phyloP scores from a whole-genome alignment of 1,140 invertebrate species.

The Drosophila lacertosa region DNA sequence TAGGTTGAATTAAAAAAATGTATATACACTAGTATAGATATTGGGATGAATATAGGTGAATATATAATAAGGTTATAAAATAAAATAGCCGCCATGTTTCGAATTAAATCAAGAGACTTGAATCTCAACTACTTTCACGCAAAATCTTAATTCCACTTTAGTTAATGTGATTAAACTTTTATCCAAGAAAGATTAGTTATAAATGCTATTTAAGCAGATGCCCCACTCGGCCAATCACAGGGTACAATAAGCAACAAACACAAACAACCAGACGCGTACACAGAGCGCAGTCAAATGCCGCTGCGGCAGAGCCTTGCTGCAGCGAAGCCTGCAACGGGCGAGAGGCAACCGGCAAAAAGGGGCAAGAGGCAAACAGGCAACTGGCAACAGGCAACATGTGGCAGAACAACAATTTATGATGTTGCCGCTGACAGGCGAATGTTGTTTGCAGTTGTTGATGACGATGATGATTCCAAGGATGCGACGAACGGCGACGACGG shows the following conservation, averaged over 20 bases:
- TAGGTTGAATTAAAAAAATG: not conserved
- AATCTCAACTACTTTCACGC: too few relatives aligned
- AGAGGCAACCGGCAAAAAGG: conserved; percentile 11
- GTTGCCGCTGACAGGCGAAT: conserved; percentile 82
- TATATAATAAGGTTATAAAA: too few relatives aligned
- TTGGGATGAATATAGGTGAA: too few relatives aligned
- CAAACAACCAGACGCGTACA: conserved; percentile 13
- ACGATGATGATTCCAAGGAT: conserved; percentile 82
- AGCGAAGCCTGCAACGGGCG: conserved; percentile 7
- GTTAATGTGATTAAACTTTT: too few relatives aligned
- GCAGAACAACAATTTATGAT: conserved; percentile 83
- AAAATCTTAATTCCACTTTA: too few relatives aligned
- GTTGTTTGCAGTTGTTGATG: conserved; percentile 82
- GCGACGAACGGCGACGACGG: conserved; percentile 41
- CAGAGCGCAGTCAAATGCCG: not conserved
- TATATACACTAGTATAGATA: too few relatives aligned
- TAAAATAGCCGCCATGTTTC: too few relatives aligned
- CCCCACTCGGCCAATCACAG: not conserved
- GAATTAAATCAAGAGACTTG: too few relatives aligned
- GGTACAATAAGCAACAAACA: conserved; percentile 23
- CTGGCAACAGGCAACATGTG: conserved; percentile 68
- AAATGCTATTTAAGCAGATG: too few relatives aligned
- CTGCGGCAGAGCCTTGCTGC: conserved; percentile 7
- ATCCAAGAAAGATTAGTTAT: too few relatives aligned
- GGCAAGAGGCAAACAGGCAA: conserved; percentile 51